phyloP scores from a whole-genome alignment of 2,113 vertebrate species.

The cattle (Bos taurus) region ARS-UCD2.0 NC_037350.1:616001-616500 shows the following conservation, averaged over 20 bases:
- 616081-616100: background rate
- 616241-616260: background rate
- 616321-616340: background rate
- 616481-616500: background rate
- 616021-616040: background rate
- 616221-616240: background rate
- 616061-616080: background rate
- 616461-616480: background rate
- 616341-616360: background rate
- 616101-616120: background rate
- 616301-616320: background rate
- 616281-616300: background rate
- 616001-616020: background rate
- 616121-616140: background rate
- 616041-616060: background rate
- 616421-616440: background rate
- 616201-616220: background rate
- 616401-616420: background rate
- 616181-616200: background rate
- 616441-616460: background rate
- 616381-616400: background rate
- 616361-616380: background rate
- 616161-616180: background rate
- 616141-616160: background rate
- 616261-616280: background rate